Evolutionary conservation across 2,113 vertebrate species (phyloP).

Genomic region (Gadus macrocephalus): DNA sequence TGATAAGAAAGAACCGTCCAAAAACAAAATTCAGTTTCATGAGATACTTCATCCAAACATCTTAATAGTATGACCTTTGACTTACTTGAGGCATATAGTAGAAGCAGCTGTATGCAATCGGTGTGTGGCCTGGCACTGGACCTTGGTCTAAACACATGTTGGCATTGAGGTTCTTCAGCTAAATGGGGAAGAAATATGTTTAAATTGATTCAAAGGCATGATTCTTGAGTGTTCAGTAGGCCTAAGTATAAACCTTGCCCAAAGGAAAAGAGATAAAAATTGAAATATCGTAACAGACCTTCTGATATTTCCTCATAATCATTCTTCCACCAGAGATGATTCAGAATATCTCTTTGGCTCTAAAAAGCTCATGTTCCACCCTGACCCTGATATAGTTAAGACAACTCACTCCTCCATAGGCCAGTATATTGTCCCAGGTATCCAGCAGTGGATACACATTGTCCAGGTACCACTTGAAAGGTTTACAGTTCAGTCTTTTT

Average conservation of each 20-base stretch:
- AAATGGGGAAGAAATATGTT: not conserved
- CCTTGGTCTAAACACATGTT: constrained; percentile 62
- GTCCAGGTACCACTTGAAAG: constrained; percentile 91
- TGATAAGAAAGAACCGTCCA: constrained; percentile 8
- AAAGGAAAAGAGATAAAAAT: too few relatives aligned
- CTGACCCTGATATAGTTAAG: too few relatives aligned
- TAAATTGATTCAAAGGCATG: too few relatives aligned
- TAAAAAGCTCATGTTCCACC: too few relatives aligned
- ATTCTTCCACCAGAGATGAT: too few relatives aligned
- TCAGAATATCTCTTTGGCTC: too few relatives aligned
- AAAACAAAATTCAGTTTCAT: not conserved
- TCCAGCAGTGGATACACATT: constrained; percentile 83
- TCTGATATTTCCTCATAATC: too few relatives aligned
- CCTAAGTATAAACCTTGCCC: too few relatives aligned
- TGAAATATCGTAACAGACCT: too few relatives aligned
- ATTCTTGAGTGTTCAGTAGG: too few relatives aligned
- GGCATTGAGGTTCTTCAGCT: constrained; percentile 52
- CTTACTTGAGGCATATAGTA: constrained; percentile 52
- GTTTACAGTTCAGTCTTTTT: constrained; percentile 85
- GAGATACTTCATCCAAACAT: not conserved
- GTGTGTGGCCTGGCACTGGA: constrained; percentile 57
- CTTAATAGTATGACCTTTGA: too few relatives aligned
- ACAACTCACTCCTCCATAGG: constrained; percentile 57
- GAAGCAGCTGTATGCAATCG: constrained; percentile 52
- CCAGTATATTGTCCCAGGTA: constrained; percentile 31